phyloP scores from a whole-genome alignment of 2,797 vertebrate species.

The Epinephelus awoara region DNA sequence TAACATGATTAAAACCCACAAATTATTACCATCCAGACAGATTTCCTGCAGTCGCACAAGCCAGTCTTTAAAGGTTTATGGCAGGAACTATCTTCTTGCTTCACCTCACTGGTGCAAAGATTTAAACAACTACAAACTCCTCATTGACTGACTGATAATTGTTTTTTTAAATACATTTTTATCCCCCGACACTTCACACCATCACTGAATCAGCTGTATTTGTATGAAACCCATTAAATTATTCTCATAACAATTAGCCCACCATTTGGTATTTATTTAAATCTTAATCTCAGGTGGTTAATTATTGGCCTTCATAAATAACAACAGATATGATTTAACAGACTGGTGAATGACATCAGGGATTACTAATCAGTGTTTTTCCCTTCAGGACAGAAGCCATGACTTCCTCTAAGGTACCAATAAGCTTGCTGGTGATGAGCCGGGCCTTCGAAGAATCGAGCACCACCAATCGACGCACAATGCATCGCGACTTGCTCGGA shows the following conservation, averaged over 20 bases:
- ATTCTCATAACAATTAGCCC: neutral
- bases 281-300: conserved; percentile 14
- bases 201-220: neutral
- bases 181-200: neutral
- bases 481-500: no score
- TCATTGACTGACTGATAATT: conserved; percentile 4
- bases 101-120: neutral
- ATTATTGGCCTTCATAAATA: conserved; percentile 15
- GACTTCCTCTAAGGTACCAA: conserved; percentile 30
- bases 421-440: no score
- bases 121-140: neutral
- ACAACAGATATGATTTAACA: conserved; percentile 14
- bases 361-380: conserved; percentile 25
- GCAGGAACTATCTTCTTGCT: no score
- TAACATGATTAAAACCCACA: neutral
- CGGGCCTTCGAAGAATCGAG: no score
- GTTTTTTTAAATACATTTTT: neutral
- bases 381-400: conserved; percentile 16
- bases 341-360: neutral
- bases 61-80: no score
- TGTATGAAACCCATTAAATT: conserved; percentile 3
- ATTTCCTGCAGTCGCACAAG: no score
- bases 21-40: no score
- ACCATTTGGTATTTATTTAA: conserved; percentile 3
- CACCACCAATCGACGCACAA: no score